Conservation (phyloP, 2,113 vertebrate species). For the Zootoca vivipara region DNA sequence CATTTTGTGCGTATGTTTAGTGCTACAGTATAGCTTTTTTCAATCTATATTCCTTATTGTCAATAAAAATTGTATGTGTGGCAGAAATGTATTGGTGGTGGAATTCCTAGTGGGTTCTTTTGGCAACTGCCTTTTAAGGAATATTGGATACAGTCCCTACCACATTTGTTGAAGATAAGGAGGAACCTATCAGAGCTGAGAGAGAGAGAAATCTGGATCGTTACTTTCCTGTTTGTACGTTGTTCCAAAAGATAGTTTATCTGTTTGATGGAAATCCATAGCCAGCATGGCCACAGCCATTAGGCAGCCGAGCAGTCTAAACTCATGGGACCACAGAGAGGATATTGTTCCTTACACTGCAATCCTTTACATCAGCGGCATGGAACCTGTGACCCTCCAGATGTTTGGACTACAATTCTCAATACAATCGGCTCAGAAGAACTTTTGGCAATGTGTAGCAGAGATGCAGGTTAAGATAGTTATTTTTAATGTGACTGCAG, state of each 20-base stretch:
- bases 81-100: not conserved
- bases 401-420: no score
- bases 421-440: no score
- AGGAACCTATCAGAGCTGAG: not conserved
- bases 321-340: not conserved
- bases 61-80: no score
- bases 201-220: not conserved
- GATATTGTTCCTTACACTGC: not conserved
- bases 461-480: no score
- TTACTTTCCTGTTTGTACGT: not conserved
- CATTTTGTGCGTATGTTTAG: no score
- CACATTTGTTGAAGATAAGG: not conserved
- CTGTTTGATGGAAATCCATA: not conserved
- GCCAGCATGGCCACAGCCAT: not conserved
- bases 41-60: no score
- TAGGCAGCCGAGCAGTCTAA: not conserved
- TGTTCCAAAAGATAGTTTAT: not conserved
- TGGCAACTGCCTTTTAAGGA: not conserved
- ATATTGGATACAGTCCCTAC: not conserved
- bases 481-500: not conserved
- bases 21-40: no score
- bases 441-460: no score
- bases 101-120: not conserved
- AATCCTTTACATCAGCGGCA: no score
- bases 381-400: no score